Evolutionary conservation across 2,888 invertebrate species (phyloP).

Genomic region (Epirrita christyi): DNA sequence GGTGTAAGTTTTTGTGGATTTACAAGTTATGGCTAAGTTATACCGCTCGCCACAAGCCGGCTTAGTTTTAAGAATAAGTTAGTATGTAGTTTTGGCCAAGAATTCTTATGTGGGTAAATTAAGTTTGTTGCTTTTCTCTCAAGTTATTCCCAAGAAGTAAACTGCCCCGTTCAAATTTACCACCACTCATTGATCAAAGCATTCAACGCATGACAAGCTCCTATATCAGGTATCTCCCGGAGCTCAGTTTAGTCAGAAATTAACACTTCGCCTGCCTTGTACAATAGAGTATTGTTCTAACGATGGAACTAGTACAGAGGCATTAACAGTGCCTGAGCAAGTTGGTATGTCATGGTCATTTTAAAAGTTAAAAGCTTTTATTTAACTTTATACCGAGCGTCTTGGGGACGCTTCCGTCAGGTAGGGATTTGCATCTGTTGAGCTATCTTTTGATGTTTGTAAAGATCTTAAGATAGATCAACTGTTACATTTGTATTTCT

Average conservation of each 20-base stretch:
- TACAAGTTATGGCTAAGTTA: conserved; percentile 15
- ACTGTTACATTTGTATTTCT: no score
- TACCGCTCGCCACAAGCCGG: background rate
- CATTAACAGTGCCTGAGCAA: conserved; percentile 1
- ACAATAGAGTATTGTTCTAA: conserved; percentile 59
- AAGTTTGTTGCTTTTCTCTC: conserved; percentile 5
- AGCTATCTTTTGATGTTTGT: no score
- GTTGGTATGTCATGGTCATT: background rate
- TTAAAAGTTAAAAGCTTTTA: background rate
- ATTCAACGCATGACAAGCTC: no score
- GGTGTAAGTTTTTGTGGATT: conserved; percentile 25
- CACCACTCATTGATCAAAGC: no score
- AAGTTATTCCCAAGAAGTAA: background rate
- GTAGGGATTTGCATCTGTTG: no score
- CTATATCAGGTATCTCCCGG: conserved; percentile 20
- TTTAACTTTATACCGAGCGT: no score
- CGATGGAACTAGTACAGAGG: conserved; percentile 41
- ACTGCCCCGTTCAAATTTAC: background rate
- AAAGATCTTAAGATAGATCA: no score
- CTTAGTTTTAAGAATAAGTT: conserved; percentile 18
- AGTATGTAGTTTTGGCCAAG: conserved; percentile 3
- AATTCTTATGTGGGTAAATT: conserved; percentile 4
- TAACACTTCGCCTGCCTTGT: conserved; percentile 51
- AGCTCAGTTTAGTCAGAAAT: conserved; percentile 50
- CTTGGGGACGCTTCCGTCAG: no score